Evolutionary conservation across 2,113 vertebrate genomes (phyloP), one percentile per base, ranked within the genome.

Genomic region (Paradisaea rubra): DNA sequence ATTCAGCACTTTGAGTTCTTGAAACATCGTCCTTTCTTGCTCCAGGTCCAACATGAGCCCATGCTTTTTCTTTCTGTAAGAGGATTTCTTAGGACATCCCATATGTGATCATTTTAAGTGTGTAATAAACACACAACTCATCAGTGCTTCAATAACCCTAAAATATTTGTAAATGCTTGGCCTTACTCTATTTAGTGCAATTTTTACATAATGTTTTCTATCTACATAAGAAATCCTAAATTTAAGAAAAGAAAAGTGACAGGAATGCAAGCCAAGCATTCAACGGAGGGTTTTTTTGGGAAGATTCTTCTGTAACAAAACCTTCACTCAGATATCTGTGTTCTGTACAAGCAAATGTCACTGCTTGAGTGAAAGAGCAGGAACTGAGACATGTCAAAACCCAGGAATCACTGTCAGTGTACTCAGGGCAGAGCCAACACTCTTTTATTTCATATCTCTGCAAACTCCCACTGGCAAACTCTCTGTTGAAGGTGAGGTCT

Each of bases 261-360:
- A 89, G 30, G 20, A 61, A 35, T 16, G 8, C 7, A 87, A 94
- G 4, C 8, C 33, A 73, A 77, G 9, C 4, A 18, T 44, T 81
- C 27, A 11, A 0, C 3, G 1, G 35, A 42, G 6, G 4, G 2
- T 18, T 33, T 61, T 76, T 45, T 30, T 11, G 13, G 33, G 9
- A 65, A 78, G 27, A 52, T 66, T 74, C 9, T 61, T 63, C 61
- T 57, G 7, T 37, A 66, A 53, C 0, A 0, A 45, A 64, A 42
- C 2, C 3, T 70, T 81, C 90, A 10, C 13, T 71, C 11, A n/a
- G 56, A 18, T 59, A 50, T 41, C 35, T 2, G 0, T 37, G 20
- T n/a, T 53, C 47, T 74, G 28, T 35, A 10, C 22, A 63, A 23
- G 17, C 7, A 70, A 78, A 68, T 53, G 31, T 54, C n/a, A 37